These are phyloP conservation scores for Scaptodrosophila lebanonensis DNA, from an alignment of 1,140 invertebrate species.

Conservation along the genomic window DNA sequence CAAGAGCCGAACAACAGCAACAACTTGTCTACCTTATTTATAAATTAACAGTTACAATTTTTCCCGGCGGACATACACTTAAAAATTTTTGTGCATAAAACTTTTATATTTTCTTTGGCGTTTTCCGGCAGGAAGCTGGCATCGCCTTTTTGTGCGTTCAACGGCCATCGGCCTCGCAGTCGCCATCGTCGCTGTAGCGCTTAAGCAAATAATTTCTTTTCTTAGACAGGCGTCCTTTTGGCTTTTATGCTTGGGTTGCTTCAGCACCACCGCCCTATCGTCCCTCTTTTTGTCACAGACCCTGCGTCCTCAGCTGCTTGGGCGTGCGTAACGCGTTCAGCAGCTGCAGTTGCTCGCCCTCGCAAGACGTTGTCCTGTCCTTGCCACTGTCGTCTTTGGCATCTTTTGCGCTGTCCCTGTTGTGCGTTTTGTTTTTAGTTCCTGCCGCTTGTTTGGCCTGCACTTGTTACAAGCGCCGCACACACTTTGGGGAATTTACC, in stretches of 20 bases:
- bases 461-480: constrained; percentile 53
- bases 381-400: constrained; percentile 11
- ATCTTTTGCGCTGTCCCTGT: constrained; percentile 35
- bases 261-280: constrained; percentile 4
- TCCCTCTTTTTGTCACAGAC: too few species aligned
- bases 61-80: constrained; percentile 66
- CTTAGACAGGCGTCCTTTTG: constrained; percentile 44
- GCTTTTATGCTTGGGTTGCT: constrained; percentile 52
- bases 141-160: constrained; percentile 23
- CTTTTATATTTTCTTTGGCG: constrained; percentile 39
- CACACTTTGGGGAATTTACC: constrained; percentile 56
- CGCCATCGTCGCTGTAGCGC: constrained; percentile 57
- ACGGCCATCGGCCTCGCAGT: constrained; percentile 40
- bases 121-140: constrained; percentile 14
- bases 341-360: neutral
- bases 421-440: constrained; percentile 59
- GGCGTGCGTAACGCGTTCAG: too few species aligned
- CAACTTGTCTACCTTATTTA: constrained; percentile 65
- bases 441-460: constrained; percentile 53
- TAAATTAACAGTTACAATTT: constrained; percentile 72
- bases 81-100: constrained; percentile 61
- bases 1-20: constrained; percentile 31
- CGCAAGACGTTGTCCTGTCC: neutral
- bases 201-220: constrained; percentile 72
- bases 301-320: too few species aligned